Evolutionary conservation across 2,888 invertebrate genomes (phyloP).

Genomic region (Rotaria magnacalcarata): DNA sequence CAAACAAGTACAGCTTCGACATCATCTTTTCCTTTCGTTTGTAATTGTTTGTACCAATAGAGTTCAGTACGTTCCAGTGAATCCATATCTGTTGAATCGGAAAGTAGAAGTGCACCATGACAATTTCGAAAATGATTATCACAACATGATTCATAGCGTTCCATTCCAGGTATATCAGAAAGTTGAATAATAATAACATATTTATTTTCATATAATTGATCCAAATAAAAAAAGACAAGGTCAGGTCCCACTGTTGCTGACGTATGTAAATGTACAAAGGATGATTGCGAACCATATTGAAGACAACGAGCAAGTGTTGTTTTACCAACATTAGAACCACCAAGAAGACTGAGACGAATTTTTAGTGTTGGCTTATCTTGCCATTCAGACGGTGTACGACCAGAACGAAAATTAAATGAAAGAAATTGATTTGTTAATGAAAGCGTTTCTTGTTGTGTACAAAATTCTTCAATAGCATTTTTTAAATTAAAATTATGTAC

Average conservation of each 20-base stretch:
- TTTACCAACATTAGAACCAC: conserved; percentile 12
- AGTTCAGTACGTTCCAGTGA: background rate
- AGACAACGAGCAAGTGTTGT: conserved; percentile 1
- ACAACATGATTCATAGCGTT: conserved; percentile 7
- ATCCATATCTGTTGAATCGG: conserved; percentile 2
- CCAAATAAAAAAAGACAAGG: conserved; percentile 20
- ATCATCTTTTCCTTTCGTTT: background rate
- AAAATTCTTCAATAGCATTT: conserved; percentile 35
- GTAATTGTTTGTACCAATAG: conserved; percentile 22
- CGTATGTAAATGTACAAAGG: conserved; percentile 23
- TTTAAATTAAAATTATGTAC: conserved; percentile 30
- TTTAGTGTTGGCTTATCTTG: background rate
- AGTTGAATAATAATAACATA: conserved; percentile 33
- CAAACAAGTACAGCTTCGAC: conserved; percentile 32
- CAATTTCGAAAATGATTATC: conserved; percentile 32
- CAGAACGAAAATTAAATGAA: conserved; percentile 12
- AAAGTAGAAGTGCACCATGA: conserved; percentile 21
- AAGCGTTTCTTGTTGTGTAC: conserved; percentile 17
- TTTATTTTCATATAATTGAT: conserved; percentile 33
- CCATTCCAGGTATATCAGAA: conserved; percentile 30
- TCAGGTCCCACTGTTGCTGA: background rate
- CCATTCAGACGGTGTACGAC: background rate
- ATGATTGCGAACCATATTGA: conserved; percentile 10
- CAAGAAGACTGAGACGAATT: conserved; percentile 15
- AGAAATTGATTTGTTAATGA: background rate